These are phyloP conservation scores for Perizoma affinitatum DNA, from an alignment of 2,888 invertebrate species.

Conservation along the genomic window DNA sequence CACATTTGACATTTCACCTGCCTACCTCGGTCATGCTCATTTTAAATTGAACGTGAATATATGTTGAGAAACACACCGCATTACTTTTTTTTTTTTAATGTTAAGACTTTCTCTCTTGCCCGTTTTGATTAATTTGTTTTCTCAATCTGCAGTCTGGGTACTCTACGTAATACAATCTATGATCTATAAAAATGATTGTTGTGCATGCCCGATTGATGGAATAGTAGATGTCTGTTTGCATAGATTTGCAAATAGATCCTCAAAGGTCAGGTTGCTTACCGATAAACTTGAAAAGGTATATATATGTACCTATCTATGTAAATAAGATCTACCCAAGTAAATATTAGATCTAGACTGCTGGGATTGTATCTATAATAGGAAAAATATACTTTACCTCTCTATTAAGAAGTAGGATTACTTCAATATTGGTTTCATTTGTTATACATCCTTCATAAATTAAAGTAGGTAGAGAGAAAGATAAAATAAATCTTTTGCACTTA, in stretches of 20 bases:
- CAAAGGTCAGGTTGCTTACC: neutral
- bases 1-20: conserved; percentile 50
- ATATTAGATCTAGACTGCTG: neutral
- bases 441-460: neutral
- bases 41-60: conserved; percentile 6
- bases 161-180: too few relatives aligned
- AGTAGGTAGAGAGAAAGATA: conserved; percentile 16
- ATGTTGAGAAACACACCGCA: too few relatives aligned
- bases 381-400: neutral
- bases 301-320: too few relatives aligned
- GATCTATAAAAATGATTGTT: too few relatives aligned
- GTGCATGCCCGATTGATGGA: too few relatives aligned
- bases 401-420: neutral
- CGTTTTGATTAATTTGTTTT: too few relatives aligned
- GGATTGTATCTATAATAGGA: neutral
- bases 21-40: conserved; percentile 26
- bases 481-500: too few relatives aligned
- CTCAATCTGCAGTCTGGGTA: too few relatives aligned
- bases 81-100: too few relatives aligned
- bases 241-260: conserved; percentile 9
- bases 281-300: too few relatives aligned
- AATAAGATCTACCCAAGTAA: neutral
- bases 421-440: neutral
- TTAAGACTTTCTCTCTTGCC: too few relatives aligned
- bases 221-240: neutral